Percentiles rank a stretch among this genome's conserved stretches.
These are phyloP conservation scores for Australoheros facetus DNA, from an alignment of 2,797 vertebrate species.

Conservation along the genomic window DNA sequence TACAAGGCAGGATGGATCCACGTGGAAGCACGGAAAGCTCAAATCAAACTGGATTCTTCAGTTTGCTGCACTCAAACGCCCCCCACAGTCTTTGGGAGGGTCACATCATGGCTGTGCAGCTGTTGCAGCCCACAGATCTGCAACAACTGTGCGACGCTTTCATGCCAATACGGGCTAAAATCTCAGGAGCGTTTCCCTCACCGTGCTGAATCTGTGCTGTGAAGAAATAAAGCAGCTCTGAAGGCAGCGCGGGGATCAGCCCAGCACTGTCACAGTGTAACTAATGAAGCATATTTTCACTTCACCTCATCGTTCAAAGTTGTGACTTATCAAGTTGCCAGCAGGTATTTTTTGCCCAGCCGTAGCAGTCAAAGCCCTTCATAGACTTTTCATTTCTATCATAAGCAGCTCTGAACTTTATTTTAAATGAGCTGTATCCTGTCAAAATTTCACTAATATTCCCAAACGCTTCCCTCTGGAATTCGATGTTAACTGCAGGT, in stretches of 20 bases:
- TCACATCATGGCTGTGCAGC: no score
- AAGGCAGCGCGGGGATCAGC: rapidly evolving
- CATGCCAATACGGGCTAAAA: background rate
- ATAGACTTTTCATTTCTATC: background rate
- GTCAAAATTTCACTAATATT: background rate
- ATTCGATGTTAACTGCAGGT: background rate
- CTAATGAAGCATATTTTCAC: background rate
- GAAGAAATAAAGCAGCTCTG: background rate
- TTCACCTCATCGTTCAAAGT: background rate
- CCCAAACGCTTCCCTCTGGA: background rate
- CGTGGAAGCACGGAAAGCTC: background rate
- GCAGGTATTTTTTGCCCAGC: no score
- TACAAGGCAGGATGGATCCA: no score
- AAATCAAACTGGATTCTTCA: background rate
- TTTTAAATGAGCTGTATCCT: no score
- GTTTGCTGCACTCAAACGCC: background rate
- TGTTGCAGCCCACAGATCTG: background rate
- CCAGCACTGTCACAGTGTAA: background rate
- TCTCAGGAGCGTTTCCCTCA: background rate
- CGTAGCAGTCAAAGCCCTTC: rapidly evolving
- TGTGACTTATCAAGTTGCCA: no score
- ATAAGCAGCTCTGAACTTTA: no score
- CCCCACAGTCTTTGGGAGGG: background rate
- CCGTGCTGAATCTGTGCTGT: background rate
- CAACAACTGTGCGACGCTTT: rapidly evolving